These are phyloP conservation scores for Sebastes goodei DNA, from an alignment of 2,797 vertebrate genomes.

Conservation along the genomic window DNA sequence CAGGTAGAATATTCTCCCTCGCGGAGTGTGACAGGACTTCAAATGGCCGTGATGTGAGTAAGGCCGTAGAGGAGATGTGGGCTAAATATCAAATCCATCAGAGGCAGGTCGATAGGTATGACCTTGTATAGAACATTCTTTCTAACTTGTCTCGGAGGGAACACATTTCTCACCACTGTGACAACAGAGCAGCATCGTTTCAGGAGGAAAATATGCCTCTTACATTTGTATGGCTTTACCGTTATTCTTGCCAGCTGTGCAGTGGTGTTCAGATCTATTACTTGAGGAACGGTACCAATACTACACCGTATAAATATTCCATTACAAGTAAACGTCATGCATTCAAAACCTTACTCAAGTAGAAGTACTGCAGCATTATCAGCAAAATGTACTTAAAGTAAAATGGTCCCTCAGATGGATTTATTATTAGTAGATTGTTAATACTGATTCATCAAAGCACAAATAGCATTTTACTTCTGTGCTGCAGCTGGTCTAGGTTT, in stretches of 20 bases:
- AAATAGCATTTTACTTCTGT: not conserved
- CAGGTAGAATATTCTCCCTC: conserved; percentile 34
- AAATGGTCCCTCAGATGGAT: not conserved
- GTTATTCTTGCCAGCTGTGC: not conserved
- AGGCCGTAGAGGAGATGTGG: conserved; percentile 36
- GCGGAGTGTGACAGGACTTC: conserved; percentile 40
- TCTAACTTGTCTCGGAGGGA: conserved; percentile 2
- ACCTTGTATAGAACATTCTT: conserved; percentile 42
- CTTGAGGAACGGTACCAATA: not conserved
- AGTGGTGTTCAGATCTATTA: not conserved
- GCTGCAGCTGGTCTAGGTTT: not conserved
- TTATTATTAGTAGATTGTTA: not conserved
- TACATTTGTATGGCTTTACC: not conserved
- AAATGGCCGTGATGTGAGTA: conserved; percentile 31
- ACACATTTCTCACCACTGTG: conserved; percentile 11
- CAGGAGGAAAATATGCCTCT: not conserved
- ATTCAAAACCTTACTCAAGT: not conserved
- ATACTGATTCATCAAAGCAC: not conserved
- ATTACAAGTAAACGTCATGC: not conserved
- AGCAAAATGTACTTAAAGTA: not conserved
- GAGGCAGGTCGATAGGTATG: conserved; percentile 35
- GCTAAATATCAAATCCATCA: conserved; percentile 59
- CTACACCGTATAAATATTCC: no score
- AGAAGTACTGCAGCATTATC: not conserved
- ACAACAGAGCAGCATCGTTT: conserved; percentile 5